phyloP scores from a whole-genome alignment of 2,888 invertebrate genomes.

The Tinea semifulvella region DNA sequence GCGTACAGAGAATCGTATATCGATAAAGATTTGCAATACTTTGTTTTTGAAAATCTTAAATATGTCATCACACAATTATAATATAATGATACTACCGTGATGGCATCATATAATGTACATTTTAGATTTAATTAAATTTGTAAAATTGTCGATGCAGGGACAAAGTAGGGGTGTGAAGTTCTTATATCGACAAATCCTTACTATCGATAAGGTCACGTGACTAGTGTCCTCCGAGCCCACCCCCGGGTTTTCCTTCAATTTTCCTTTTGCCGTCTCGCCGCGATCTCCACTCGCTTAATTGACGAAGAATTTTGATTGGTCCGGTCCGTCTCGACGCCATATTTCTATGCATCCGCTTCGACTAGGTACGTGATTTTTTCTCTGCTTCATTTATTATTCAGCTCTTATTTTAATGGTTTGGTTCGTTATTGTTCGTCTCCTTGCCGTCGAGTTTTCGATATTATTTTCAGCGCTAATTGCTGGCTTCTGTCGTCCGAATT shows the following conservation, averaged over 20 bases:
- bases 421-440: conserved; percentile 54
- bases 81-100: too few relatives aligned
- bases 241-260: conserved; percentile 63
- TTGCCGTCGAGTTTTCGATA: conserved; percentile 18
- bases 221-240: conserved; percentile 38
- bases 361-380: conserved; percentile 14
- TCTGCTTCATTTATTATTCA: conserved; percentile 55
- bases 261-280: conserved; percentile 44
- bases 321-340: conserved; percentile 41
- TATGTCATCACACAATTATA: too few relatives aligned
- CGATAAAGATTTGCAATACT: too few relatives aligned
- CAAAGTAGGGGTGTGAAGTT: too few relatives aligned
- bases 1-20: conserved; percentile 7
- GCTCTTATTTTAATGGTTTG: conserved; percentile 62
- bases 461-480: conserved; percentile 35
- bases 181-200: neutral
- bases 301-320: conserved; percentile 67
- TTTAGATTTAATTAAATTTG: too few relatives aligned
- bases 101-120: too few relatives aligned
- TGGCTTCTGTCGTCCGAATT: conserved; percentile 20
- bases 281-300: conserved; percentile 63
- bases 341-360: conserved; percentile 55
- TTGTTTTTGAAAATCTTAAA: too few relatives aligned
- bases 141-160: too few relatives aligned
- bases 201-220: conserved; percentile 21